Percentiles rank a stretch among this genome's conserved stretches.
phyloP scores from a whole-genome alignment of 2,113 vertebrate species.

The Rhabdomys dilectus region DNA sequence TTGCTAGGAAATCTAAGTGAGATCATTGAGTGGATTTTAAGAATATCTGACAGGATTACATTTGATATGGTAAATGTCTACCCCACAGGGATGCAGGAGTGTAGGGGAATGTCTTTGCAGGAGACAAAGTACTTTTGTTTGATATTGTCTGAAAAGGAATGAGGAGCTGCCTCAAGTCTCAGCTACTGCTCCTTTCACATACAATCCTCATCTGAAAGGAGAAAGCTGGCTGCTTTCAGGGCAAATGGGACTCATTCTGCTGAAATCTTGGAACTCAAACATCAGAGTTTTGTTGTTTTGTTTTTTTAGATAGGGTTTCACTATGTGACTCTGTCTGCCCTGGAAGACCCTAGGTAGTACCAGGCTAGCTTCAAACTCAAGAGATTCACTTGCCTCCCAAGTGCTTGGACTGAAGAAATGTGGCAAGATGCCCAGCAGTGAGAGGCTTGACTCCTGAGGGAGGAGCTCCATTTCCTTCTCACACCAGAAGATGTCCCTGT shows the following conservation, averaged over 20 bases:
- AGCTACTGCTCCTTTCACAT: background rate
- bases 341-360: background rate
- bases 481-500: rapidly evolving
- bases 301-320: background rate
- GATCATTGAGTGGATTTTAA: background rate
- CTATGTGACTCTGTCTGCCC: background rate
- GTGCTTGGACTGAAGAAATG: background rate
- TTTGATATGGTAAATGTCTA: background rate
- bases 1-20: background rate
- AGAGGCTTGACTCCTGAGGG: background rate
- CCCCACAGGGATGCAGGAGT: background rate
- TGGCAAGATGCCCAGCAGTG: background rate
- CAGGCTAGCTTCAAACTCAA: background rate
- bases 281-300: background rate
- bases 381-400: background rate
- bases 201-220: background rate
- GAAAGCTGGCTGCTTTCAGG: background rate
- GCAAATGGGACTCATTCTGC: background rate
- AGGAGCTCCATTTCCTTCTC: background rate
- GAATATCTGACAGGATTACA: background rate
- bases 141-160: background rate
- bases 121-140: background rate
- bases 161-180: background rate
- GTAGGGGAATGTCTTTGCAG: background rate
- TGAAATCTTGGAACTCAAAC: background rate